Evolutionary conservation across 2,113 vertebrate species (phyloP).

Genomic region (Trogon surrucura): DNA sequence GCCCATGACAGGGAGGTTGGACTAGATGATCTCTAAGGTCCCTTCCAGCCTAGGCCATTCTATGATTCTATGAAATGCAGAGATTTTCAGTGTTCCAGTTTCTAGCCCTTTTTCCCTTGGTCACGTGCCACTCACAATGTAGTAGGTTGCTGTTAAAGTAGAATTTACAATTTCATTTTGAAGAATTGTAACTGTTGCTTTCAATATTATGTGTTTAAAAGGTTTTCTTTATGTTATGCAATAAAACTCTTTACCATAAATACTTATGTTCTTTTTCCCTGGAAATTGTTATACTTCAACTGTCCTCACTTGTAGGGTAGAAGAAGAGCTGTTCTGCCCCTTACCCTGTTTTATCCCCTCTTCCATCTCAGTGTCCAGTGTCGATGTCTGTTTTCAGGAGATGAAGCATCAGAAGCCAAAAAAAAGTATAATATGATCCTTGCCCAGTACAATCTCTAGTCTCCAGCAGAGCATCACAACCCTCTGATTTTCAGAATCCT

Average conservation of each 20-base stretch:
- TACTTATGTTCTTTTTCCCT: not conserved
- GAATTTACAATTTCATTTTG: not conserved
- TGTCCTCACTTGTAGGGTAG: not conserved
- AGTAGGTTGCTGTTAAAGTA: not conserved
- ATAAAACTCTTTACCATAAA: not conserved
- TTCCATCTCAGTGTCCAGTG: not conserved
- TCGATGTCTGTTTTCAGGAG: not conserved
- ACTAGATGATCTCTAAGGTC: no score
- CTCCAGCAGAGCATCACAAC: not conserved
- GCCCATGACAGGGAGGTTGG: no score
- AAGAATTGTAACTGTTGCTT: not conserved
- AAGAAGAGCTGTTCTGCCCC: not conserved
- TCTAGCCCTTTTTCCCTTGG: not conserved
- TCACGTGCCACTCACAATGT: not conserved
- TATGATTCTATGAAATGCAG: no score
- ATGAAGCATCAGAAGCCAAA: not conserved
- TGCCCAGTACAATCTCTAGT: not conserved
- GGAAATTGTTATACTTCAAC: not conserved
- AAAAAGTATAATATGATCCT: not conserved
- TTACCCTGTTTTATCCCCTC: not conserved
- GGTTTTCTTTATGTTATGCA: not conserved
- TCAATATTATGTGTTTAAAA: not conserved
- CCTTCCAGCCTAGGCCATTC: no score
- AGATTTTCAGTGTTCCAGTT: not conserved
- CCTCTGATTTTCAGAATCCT: not conserved